Percentiles rank a stretch among this genome's conserved stretches.
Conservation (phyloP, 53 echinoderm and acorn worm genomes). For the Holothuria leucospilota region DNA sequence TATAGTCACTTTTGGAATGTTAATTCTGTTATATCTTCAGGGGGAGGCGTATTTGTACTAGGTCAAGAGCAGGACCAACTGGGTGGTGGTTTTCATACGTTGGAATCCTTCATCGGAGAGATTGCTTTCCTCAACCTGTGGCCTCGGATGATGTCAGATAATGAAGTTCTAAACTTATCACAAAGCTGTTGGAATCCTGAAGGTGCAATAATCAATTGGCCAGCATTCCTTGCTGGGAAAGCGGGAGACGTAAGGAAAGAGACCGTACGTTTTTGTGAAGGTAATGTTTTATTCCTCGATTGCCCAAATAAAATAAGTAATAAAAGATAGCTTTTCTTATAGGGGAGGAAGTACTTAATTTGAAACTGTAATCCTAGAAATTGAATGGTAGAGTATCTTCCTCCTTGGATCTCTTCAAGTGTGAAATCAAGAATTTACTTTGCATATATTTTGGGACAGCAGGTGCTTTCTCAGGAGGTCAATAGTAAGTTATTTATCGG, state of each 20-base stretch:
- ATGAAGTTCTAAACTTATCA: slow-evolving; percentile 56
- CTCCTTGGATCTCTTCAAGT: no score
- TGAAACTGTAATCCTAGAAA: no score
- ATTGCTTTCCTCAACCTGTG: slow-evolving; percentile 79
- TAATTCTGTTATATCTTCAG: slow-evolving; percentile 35
- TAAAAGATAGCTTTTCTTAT: no score
- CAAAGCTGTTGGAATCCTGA: slow-evolving; percentile 56
- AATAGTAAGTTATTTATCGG: no score
- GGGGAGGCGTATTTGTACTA: slow-evolving; percentile 87
- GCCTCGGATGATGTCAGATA: slow-evolving; percentile 59
- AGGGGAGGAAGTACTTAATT: no score
- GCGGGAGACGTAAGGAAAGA: slow-evolving; percentile 62
- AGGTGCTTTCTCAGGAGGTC: no score
- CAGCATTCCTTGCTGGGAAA: slow-evolving; percentile 76
- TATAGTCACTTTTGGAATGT: background rate
- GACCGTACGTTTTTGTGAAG: slow-evolving; percentile 81
- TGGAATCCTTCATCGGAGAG: slow-evolving; percentile 90
- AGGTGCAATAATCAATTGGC: slow-evolving; percentile 81
- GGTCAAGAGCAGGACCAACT: slow-evolving; percentile 94
- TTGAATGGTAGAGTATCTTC: no score
- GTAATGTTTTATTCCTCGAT: slow-evolving; percentile 20
- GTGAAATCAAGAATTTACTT: no score
- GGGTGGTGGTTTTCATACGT: slow-evolving; percentile 82
- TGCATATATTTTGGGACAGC: no score
- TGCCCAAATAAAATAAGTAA: no score